Percentiles rank a stretch among this genome's conserved stretches.
Conservation (phyloP, 2,797 vertebrate genomes). For the Cirrhinus mrigala region DNA sequence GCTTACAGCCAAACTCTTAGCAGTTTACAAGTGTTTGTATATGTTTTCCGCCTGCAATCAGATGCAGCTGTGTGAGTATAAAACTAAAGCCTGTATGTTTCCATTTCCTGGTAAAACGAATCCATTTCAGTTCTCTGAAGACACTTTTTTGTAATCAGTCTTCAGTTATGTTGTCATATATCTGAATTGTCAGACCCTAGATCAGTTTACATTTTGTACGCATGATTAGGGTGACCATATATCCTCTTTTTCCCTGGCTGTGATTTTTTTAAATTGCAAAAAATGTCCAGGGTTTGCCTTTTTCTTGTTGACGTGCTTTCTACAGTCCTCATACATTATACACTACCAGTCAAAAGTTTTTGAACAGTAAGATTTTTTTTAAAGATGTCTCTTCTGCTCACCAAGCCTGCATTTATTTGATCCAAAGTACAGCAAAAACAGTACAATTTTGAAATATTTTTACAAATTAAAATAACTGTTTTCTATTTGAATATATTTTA, state of each 20-base stretch:
- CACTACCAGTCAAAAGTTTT: too few species aligned
- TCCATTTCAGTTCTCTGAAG: background rate
- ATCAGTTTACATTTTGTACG: background rate
- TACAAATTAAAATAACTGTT: too few species aligned
- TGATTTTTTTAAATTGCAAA: background rate
- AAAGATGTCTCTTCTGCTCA: too few species aligned
- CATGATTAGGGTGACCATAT: background rate
- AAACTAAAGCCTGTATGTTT: background rate
- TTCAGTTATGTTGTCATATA: background rate
- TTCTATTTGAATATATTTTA: too few species aligned
- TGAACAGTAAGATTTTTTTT: too few species aligned
- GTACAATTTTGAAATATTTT: too few species aligned
- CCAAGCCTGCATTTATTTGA: too few species aligned
- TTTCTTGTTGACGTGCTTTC: background rate
- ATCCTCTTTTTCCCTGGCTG: background rate
- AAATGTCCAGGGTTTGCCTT: background rate
- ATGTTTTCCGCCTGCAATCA: constrained; percentile 39
- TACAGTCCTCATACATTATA: background rate
- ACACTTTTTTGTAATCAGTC: constrained; percentile 16
- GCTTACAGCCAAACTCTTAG: constrained; percentile 10
- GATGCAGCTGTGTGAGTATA: constrained; percentile 47
- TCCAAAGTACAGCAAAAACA: too few species aligned
- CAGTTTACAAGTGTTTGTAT: constrained; percentile 22
- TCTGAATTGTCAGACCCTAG: background rate
- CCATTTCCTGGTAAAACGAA: constrained; percentile 9